Base-by-base conservation (phyloP, 2,888 invertebrate species). In the Octonoba sinensis region DNA sequence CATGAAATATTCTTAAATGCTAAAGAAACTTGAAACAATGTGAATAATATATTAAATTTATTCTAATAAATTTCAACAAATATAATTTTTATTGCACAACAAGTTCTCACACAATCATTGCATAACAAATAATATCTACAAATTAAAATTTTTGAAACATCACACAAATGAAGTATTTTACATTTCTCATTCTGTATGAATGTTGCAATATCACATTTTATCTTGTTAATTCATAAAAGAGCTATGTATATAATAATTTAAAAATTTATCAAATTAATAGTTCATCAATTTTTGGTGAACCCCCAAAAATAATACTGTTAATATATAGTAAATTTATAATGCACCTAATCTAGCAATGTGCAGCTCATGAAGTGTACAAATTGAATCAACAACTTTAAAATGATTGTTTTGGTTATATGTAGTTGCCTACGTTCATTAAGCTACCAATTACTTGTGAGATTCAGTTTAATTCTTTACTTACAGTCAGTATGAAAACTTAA, bases 71-170 rank as follows among this genome's bases (percentile, higher is more conserved):
- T 36, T 36, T 70, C 18, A 77, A 77, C 76, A 77, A 69, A 77
- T 64, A 77, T 76, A 76, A 70, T 70, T 62, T 77, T 77, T 77
- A 67, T 60, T 67, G 64, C 64, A 54, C 27, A 46, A 64, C 27
- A 64, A 72, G 62, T 18, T 36, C 36, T 36, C 36, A 36, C 36
- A 49, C 60, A 49, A n/a, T 69, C 56, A 64, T 51, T 66, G 16
- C 20, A 44, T 67, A 49, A 67, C 60, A 64, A 54, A 46, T n/a
- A n/a, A n/a, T 74, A 74, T 57, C 54, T 77, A 69, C 76, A 77
- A 36, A 66, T 49, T 24, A 47, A 57, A 12, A 64, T 62, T 46
- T 64, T 62, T 62, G 60, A 56, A 60, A 77, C 44, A 47, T 44
- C 15, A 59, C 49, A 59, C 56, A 69, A 20, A 60, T 57, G 36